These are phyloP conservation scores for Gallinago undulata DNA, from an alignment of 2,113 vertebrate species.

Conservation along the genomic window DNA sequence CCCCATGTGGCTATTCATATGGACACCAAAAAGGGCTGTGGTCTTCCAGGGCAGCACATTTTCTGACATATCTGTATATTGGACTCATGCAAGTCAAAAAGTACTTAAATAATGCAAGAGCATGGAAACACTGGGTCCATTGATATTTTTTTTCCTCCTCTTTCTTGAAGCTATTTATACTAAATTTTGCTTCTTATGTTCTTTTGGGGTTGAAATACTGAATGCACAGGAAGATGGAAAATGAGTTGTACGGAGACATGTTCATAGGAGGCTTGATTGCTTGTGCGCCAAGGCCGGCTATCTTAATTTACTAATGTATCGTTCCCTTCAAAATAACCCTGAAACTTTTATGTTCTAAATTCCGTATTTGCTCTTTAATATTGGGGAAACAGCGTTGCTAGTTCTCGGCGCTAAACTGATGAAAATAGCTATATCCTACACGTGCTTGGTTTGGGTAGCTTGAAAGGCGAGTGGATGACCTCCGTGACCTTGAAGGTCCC, in stretches of 20 bases:
- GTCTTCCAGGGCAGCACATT: not conserved
- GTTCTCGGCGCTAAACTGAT: not conserved
- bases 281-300: not conserved
- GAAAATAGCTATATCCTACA: not conserved
- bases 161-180: not conserved
- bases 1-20: not conserved
- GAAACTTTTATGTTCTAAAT: not conserved
- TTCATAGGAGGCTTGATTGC: not conserved
- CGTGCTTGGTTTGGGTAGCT: not conserved
- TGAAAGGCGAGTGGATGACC: not conserved
- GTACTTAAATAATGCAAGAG: not conserved
- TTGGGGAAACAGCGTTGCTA: not conserved
- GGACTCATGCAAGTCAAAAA: not conserved
- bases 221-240: not conserved
- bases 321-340: not conserved
- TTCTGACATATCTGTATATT: not conserved
- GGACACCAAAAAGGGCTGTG: not conserved
- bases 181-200: not conserved
- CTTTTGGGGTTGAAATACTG: not conserved
- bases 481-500: not conserved
- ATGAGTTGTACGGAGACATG: not conserved
- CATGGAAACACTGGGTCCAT: not conserved
- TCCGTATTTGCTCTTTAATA: not conserved
- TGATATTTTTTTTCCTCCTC: not conserved
- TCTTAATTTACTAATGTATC: not conserved